phyloP scores from a whole-genome alignment of 1,140 invertebrate genomes.

The Diuraphis noxia region DNA sequence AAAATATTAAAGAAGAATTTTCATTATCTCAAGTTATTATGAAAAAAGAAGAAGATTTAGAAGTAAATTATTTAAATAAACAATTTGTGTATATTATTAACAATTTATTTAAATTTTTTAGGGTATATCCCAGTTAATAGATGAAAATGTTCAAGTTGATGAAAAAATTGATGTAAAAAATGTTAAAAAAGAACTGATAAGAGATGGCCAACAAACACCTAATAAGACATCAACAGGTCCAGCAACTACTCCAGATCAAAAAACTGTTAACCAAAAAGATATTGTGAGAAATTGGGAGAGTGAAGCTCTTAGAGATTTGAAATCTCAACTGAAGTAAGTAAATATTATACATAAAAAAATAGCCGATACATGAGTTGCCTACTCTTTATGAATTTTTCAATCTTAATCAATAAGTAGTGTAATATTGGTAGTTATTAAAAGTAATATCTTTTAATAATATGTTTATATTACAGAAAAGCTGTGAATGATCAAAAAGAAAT shows the following conservation, averaged over 20 bases:
- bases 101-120: constrained; percentile 33
- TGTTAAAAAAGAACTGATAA: constrained; percentile 45
- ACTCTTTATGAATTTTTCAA: not conserved
- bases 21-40: constrained; percentile 35
- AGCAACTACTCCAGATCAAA: constrained; percentile 59
- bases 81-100: not conserved
- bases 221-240: constrained; percentile 63
- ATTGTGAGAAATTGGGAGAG: constrained; percentile 65
- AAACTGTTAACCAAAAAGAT: constrained; percentile 59
- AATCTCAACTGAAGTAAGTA: constrained; percentile 86
- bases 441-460: not conserved
- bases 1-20: constrained; percentile 49
- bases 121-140: constrained; percentile 37
- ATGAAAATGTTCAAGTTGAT: constrained; percentile 32
- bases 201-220: constrained; percentile 62
- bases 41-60: constrained; percentile 49
- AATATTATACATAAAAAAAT: not conserved
- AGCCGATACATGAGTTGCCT: not conserved
- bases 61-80: constrained; percentile 13
- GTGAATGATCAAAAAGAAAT: constrained; percentile 89
- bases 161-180: constrained; percentile 38
- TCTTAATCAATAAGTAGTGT: too few species aligned
- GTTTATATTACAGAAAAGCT: constrained; percentile 75
- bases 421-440: not conserved
- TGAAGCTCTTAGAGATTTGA: constrained; percentile 78